Evolutionary conservation across 2,888 invertebrate species (phyloP).

Genomic region (Alviniconcha strummeri): DNA sequence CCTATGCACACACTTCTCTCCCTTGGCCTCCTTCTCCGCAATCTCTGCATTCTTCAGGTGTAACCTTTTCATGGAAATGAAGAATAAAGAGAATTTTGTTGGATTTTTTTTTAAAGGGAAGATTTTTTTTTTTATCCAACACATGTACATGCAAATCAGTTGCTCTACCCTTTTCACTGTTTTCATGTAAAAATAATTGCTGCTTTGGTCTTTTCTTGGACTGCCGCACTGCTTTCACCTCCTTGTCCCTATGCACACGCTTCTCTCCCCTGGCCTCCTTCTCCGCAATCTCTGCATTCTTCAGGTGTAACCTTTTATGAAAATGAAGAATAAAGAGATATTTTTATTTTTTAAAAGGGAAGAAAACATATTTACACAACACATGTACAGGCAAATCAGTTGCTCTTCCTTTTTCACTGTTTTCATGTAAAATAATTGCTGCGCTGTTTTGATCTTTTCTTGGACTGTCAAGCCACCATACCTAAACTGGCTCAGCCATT

Average conservation of each 20-base stretch:
- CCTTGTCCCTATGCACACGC: constrained; percentile 49
- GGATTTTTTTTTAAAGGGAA: no score
- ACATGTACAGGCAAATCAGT: no score
- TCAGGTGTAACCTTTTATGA: constrained; percentile 75
- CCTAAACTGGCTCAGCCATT: no score
- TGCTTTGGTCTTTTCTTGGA: no score
- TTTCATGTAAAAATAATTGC: no score
- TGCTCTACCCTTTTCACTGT: no score
- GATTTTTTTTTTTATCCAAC: not conserved
- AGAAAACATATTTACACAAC: no score
- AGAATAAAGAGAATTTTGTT: not conserved
- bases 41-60: constrained; percentile 75
- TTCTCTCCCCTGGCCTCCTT: constrained; percentile 51
- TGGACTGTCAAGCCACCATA: no score
- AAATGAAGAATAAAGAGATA: no score
- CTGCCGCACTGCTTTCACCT: constrained; percentile 62
- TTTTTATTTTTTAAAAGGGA: no score
- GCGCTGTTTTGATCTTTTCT: not conserved
- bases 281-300: constrained; percentile 72
- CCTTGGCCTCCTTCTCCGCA: constrained; percentile 51
- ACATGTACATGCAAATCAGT: no score
- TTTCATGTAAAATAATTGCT: not conserved
- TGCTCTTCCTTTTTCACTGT: not conserved
- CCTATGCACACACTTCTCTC: constrained; percentile 56
- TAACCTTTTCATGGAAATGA: constrained; percentile 66